Evolutionary conservation across 2,113 vertebrate genomes (phyloP), one percentile per base, ranked within the genome.

Genomic region (Syngnathoides biaculeatus): DNA sequence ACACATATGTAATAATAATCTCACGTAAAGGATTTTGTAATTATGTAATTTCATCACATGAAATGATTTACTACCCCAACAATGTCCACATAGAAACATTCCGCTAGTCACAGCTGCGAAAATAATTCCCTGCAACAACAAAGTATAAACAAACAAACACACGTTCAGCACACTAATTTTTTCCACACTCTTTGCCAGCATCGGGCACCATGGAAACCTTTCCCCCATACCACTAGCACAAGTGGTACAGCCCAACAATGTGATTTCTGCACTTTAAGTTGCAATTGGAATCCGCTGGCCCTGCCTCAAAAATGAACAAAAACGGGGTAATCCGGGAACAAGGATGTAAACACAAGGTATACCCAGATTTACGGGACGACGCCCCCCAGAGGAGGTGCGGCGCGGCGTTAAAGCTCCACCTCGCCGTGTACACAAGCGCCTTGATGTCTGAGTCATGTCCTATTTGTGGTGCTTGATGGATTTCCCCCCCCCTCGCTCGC

Each of bases 401-500:
- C 40, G 38, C 73, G 76, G 77, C 60, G 74, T 79, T 82, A 85
- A 79, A 83, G 80, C 85, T 72, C 61, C 73, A 73, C 72, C 48
- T 56, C 77, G 81, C 75, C 85, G 73, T 82, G 73, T 79, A 78
- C 48, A 82, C 78, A 86, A 73, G 86, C 80, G 74, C 78, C 75
- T 78, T 86, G 84, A 89, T 90, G 86, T 82, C 84, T 78, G 82
- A 87, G 81, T 87, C 84, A 84, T 84, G 85, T 89, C 86, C 83
- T 80, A 85, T 91, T 88, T 88, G 86, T 85, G 77, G 85, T 71
- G 82, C 58, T 74, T 92, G 91, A 92, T 92, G 86, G 90, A 92
- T 92, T 90, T 91, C 84, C 86, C 79, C 65, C 88, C 84, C 74
- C 84, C 89, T 83, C 82, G 83, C 84, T 17, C 6, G 55, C 14